A percentile compares a stretch with the other conserved stretches of the same genome.
These are phyloP conservation scores for Cataglyphis rosenhaueri DNA, from an alignment of 2,888 invertebrate species.

Conservation along the genomic window DNA sequence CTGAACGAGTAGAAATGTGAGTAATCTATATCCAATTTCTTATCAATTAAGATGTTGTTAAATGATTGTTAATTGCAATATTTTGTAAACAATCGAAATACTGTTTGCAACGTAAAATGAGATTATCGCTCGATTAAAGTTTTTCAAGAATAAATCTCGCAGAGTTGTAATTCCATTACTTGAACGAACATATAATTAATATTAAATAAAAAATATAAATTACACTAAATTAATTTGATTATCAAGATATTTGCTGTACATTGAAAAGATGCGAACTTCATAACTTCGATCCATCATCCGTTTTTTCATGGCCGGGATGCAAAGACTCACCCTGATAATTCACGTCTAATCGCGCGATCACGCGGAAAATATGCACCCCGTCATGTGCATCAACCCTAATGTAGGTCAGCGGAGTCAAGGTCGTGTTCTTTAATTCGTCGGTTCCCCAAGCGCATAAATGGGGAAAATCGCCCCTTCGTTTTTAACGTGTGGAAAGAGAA, in stretches of 20 bases:
- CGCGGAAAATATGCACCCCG: slow-evolving; percentile 45
- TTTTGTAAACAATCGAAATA: not conserved
- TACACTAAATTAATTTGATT: not conserved
- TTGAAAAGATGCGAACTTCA: not conserved
- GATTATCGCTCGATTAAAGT: not conserved
- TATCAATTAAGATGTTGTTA: not conserved
- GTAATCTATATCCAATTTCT: not conserved
- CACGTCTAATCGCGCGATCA: slow-evolving; percentile 44
- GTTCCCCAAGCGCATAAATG: slow-evolving; percentile 86
- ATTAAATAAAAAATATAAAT: not conserved
- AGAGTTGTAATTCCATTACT: not conserved
- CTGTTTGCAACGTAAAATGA: not conserved
- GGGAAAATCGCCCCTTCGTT: slow-evolving; percentile 53
- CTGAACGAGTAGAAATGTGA: not conserved
- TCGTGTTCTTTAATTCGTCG: slow-evolving; percentile 83
- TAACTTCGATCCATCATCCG: not conserved
- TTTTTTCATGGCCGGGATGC: not conserved
- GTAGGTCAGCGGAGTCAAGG: slow-evolving; percentile 79
- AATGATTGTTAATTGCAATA: not conserved
- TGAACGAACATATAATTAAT: not conserved
- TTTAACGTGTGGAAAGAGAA: not conserved
- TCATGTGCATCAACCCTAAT: slow-evolving; percentile 75
- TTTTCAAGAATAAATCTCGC: not conserved
- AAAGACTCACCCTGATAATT: slow-evolving; percentile 1
- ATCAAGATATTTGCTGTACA: not conserved